Conservation (phyloP, 2,888 invertebrate species). For the Thymelicus acteon region DNA sequence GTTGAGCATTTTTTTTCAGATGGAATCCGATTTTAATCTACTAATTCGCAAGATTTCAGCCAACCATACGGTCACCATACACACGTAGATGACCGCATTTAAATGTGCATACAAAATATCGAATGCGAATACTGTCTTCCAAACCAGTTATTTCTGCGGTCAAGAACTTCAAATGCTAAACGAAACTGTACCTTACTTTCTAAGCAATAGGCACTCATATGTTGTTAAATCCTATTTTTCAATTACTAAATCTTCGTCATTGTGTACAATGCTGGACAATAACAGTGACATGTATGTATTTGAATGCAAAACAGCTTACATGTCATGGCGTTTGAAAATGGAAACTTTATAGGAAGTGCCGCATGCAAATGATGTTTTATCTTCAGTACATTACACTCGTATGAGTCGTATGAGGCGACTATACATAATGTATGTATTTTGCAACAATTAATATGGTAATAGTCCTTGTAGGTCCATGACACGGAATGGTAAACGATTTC, state of each 20-base stretch:
- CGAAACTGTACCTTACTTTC: slow-evolving; percentile 48
- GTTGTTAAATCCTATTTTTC: slow-evolving; percentile 15
- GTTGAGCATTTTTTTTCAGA: slow-evolving; percentile 25
- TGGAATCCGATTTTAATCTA: slow-evolving; percentile 53
- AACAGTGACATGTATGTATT: slow-evolving; percentile 76
- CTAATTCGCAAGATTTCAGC: slow-evolving; percentile 62
- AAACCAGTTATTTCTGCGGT: slow-evolving; percentile 36
- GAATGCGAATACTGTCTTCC: slow-evolving; percentile 71
- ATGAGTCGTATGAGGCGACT: slow-evolving; percentile 12
- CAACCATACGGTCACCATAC: slow-evolving; percentile 63
- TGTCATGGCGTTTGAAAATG: slow-evolving; percentile 73
- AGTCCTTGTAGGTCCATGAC: background rate
- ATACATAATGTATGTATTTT: slow-evolving; percentile 9
- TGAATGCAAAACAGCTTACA: slow-evolving; percentile 78
- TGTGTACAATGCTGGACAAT: slow-evolving; percentile 73
- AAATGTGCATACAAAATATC: slow-evolving; percentile 82
- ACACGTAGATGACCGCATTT: slow-evolving; percentile 75
- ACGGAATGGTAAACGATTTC: slow-evolving; percentile 40
- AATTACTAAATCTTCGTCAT: slow-evolving; percentile 40
- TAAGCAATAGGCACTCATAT: slow-evolving; percentile 36
- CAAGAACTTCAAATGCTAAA: slow-evolving; percentile 48
- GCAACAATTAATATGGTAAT: slow-evolving; percentile 20
- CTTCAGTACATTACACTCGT: slow-evolving; percentile 34
- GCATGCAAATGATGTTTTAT: slow-evolving; percentile 54
- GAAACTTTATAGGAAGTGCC: slow-evolving; percentile 69